Evolutionary conservation across 1,140 invertebrate genomes (phyloP).

Genomic region (Schlechtendalia chinensis): DNA sequence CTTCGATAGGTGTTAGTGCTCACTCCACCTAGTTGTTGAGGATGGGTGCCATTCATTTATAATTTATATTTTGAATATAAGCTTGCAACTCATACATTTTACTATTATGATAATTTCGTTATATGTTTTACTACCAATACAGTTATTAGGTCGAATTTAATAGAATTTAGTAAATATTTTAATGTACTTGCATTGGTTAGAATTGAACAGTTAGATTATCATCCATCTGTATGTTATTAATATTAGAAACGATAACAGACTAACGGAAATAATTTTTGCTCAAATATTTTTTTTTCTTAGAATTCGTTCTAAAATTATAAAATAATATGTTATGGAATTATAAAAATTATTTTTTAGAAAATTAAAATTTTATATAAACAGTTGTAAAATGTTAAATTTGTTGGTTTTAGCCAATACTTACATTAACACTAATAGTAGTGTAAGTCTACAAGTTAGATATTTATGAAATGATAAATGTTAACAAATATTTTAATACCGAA

Average conservation of each 20-base stretch:
- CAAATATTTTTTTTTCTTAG: slow-evolving; percentile 1
- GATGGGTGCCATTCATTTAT: no score
- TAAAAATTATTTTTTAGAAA: slow-evolving; percentile 2
- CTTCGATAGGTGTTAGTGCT: no score
- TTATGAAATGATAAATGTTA: background rate
- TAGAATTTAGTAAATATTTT: slow-evolving; percentile 8
- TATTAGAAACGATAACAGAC: background rate
- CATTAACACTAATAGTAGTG: background rate
- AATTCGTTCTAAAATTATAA: background rate
- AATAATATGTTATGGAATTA: background rate
- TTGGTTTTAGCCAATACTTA: background rate
- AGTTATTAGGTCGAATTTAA: background rate
- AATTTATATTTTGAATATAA: no score
- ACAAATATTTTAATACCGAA: background rate
- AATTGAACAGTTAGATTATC: background rate
- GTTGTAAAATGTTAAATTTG: background rate
- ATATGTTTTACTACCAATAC: no score
- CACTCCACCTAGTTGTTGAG: no score
- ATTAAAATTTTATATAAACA: background rate
- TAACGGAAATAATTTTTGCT: slow-evolving; percentile 27
- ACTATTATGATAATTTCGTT: no score
- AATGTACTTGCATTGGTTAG: background rate
- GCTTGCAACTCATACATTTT: no score
- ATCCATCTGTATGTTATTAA: background rate
- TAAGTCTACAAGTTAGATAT: background rate